Evolutionary conservation across 2,797 vertebrate genomes (phyloP).

Genomic region (Eulemur albifrons): DNA sequence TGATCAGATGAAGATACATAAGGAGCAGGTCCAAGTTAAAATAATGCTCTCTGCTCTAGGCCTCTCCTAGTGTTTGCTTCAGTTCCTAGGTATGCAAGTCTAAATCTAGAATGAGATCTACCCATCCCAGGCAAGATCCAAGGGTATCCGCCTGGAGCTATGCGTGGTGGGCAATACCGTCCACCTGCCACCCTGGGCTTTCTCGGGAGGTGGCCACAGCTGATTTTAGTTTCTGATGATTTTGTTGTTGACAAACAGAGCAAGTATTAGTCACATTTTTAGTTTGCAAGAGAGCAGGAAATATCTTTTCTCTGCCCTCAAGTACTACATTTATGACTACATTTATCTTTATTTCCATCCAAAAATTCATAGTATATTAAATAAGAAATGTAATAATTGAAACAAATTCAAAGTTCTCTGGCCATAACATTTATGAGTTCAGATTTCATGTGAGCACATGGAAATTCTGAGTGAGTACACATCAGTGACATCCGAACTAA

Average conservation of each 20-base stretch:
- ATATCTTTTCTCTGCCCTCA: background rate
- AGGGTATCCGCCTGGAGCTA: background rate
- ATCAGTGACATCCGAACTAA: background rate
- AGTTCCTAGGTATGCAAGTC: background rate
- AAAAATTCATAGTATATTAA: background rate
- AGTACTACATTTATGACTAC: background rate
- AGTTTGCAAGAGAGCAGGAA: background rate
- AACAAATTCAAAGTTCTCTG: constrained; percentile 1
- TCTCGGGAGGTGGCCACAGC: background rate
- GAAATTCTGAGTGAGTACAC: background rate
- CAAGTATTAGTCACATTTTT: background rate
- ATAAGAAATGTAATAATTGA: constrained; percentile 2
- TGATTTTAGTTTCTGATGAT: background rate
- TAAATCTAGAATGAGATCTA: background rate
- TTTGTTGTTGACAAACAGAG: background rate
- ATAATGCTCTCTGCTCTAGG: background rate
- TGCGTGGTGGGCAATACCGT: rapidly evolving
- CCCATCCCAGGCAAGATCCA: background rate
- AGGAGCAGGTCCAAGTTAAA: background rate
- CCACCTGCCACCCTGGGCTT: background rate
- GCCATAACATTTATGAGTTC: background rate
- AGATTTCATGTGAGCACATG: background rate
- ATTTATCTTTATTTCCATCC: background rate
- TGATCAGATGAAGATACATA: background rate
- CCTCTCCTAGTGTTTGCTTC: background rate